These are phyloP conservation scores for Plectrocnemia conspersa DNA, from an alignment of 1,140 invertebrate species.

Conservation along the genomic window DNA sequence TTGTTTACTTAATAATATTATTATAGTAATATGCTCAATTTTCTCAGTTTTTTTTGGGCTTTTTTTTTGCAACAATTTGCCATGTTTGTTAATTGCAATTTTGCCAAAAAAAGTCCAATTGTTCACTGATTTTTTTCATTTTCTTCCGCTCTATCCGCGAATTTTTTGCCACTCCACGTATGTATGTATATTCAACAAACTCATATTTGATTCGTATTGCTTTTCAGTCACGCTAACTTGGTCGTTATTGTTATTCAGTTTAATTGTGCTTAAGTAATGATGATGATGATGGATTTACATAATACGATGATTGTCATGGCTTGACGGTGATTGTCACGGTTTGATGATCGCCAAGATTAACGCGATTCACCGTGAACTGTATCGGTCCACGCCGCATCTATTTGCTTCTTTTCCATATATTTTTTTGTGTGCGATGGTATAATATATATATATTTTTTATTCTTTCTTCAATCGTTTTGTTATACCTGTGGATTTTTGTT, in stretches of 20 bases:
- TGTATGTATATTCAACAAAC: too few species aligned
- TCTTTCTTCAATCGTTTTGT: slow-evolving; percentile 11
- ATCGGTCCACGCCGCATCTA: slow-evolving; percentile 1
- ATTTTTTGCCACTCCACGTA: too few species aligned
- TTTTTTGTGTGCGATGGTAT: too few species aligned
- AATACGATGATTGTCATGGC: slow-evolving; percentile 23
- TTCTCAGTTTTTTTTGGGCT: too few species aligned
- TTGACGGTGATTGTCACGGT: slow-evolving; percentile 11
- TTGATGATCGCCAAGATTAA: slow-evolving; percentile 18
- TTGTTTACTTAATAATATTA: too few species aligned
- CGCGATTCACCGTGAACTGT: slow-evolving; percentile 22
- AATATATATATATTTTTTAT: slow-evolving; percentile 2
- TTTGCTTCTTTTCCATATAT: not conserved
- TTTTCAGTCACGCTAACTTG: slow-evolving; percentile 13
- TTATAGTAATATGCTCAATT: too few species aligned
- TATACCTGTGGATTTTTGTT: slow-evolving; percentile 14
- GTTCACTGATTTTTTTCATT: too few species aligned
- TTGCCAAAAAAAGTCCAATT: too few species aligned
- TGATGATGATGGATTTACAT: slow-evolving; percentile 26
- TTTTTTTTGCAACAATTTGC: too few species aligned
- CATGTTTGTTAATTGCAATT: too few species aligned
- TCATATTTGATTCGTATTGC: too few species aligned
- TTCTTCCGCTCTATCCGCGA: too few species aligned
- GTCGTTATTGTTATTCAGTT: slow-evolving; percentile 21
- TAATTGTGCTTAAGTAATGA: slow-evolving; percentile 25